phyloP scores from a whole-genome alignment of 2,113 vertebrate species.

The Hippoglossus stenolepis region DNA sequence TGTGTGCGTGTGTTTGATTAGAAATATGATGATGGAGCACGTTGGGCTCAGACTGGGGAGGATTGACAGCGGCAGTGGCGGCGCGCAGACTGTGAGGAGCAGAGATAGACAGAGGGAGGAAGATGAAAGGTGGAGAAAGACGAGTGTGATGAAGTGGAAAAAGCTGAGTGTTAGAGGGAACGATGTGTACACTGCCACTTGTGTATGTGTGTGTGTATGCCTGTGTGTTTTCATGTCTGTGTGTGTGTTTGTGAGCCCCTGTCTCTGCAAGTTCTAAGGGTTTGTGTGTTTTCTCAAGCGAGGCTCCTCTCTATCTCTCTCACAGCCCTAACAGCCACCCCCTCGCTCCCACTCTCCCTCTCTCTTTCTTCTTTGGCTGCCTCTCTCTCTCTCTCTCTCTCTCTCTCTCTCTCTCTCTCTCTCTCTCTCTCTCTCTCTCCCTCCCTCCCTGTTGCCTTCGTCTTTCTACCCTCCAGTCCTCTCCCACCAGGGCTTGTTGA shows the following conservation, averaged over 20 bases:
- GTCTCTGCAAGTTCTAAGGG: slow-evolving; percentile 56
- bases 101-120: slow-evolving; percentile 46
- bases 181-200: slow-evolving; percentile 45
- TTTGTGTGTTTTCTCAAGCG: slow-evolving; percentile 67
- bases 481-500: slow-evolving; percentile 73
- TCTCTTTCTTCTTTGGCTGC: slow-evolving; percentile 13
- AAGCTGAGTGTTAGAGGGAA: slow-evolving; percentile 63
- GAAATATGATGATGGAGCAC: slow-evolving; percentile 69
- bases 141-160: slow-evolving; percentile 73
- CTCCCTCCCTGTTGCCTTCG: slow-evolving; percentile 14
- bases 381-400: slow-evolving; percentile 32
- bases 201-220: slow-evolving; percentile 22
- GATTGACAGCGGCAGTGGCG: slow-evolving; percentile 59
- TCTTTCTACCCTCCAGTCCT: slow-evolving; percentile 60
- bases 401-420: slow-evolving; percentile 19
- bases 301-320: slow-evolving; percentile 47
- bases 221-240: slow-evolving; percentile 6
- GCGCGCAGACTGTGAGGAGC: slow-evolving; percentile 46
- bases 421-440: not conserved
- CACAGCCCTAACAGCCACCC: slow-evolving; percentile 31
- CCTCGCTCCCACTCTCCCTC: slow-evolving; percentile 15
- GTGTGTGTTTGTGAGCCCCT: slow-evolving; percentile 1
- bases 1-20: slow-evolving; percentile 72
- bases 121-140: slow-evolving; percentile 72
- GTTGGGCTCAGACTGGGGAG: slow-evolving; percentile 49